A percentile compares a stretch with the other conserved stretches of the same genome.
phyloP scores from a whole-genome alignment of 2,888 invertebrate species.

The Nemoura dubitans region DNA sequence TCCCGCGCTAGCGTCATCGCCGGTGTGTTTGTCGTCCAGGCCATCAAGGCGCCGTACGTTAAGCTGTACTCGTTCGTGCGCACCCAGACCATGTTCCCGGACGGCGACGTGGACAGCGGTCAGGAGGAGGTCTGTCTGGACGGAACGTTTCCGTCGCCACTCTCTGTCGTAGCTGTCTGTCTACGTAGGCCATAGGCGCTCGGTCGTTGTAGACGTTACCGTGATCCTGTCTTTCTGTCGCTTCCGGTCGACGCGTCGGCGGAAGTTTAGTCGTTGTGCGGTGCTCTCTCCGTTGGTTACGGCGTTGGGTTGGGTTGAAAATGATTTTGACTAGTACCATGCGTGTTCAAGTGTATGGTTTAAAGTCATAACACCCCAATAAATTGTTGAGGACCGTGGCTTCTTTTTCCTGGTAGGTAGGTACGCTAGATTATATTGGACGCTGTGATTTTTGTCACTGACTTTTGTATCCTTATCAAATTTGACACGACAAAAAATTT shows the following conservation, averaged over 20 bases:
- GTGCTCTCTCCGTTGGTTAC: background rate
- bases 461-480: no score
- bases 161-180: constrained; percentile 14
- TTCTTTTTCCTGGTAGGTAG: no score
- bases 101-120: constrained; percentile 8
- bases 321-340: no score
- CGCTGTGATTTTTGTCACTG: no score
- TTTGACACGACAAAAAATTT: no score
- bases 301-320: no score
- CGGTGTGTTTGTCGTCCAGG: constrained; percentile 62
- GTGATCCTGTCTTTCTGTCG: no score
- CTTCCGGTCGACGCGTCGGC: no score
- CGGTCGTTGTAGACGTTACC: background rate
- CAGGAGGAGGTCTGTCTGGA: constrained; percentile 53
- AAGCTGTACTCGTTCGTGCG: constrained; percentile 96
- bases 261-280: background rate
- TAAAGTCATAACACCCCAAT: no score
- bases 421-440: no score
- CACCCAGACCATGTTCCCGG: constrained; percentile 84
- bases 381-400: no score
- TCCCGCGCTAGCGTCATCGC: background rate
- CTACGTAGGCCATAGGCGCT: constrained; percentile 9
- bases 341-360: no score
- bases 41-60: constrained; percentile 96
- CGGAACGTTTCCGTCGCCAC: constrained; percentile 40